Conservation (phyloP, 2,888 invertebrate species). For the Julus scandinavius region DNA sequence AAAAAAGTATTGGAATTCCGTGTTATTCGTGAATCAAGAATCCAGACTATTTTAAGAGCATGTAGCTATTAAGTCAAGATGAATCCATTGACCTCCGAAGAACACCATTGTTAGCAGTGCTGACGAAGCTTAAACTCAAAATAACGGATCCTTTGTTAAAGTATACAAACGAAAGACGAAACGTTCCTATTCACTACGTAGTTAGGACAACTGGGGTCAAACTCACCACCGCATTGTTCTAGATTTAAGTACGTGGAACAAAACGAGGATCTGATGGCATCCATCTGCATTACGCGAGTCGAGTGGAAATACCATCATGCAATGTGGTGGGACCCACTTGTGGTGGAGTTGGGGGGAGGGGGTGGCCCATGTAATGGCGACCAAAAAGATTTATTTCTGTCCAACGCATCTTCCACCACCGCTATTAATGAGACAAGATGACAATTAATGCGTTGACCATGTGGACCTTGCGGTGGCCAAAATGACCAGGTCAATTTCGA, state of each 20-base stretch:
- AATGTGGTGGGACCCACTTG: neutral
- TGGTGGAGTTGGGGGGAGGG: neutral
- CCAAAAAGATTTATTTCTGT: neutral
- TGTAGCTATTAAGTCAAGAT: neutral
- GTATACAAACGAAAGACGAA: neutral
- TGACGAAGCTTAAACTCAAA: neutral
- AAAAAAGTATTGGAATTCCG: neutral
- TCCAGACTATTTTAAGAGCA: neutral
- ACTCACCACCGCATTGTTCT: neutral
- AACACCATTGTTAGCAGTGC: neutral
- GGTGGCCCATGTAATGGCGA: neutral
- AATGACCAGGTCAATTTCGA: neutral
- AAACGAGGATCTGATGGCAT: slow-evolving; percentile 29
- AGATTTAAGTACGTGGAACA: neutral
- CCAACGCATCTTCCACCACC: neutral
- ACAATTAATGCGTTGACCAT: neutral
- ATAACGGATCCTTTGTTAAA: neutral
- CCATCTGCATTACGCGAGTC: neutral
- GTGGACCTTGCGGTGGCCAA: neutral
- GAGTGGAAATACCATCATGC: neutral
- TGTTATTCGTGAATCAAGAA: neutral
- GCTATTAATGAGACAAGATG: neutral
- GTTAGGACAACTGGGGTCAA: slow-evolving; percentile 25
- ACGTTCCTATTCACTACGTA: neutral
- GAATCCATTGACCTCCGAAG: neutral